Evolutionary conservation across 1,140 invertebrate genomes (phyloP), one percentile per base, ranked within the genome.

Genomic region (Mizuhopecten yessoensis): DNA sequence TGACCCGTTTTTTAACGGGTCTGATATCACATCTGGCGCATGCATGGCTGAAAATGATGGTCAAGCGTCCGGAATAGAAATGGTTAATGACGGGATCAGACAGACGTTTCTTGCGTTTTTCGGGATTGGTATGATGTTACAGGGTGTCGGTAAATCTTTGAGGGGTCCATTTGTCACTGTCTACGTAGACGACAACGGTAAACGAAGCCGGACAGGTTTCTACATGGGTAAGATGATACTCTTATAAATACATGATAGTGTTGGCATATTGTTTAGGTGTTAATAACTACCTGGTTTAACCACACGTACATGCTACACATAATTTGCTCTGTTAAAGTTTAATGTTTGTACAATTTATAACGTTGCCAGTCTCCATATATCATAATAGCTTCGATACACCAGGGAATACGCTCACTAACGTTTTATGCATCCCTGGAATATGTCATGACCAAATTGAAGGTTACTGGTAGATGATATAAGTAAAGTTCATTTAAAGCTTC

Each of bases 111-210:
- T 95, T 33, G 87, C 89, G 7, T 88, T 93, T 0, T 88, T 95
- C 5, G 93, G 91, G 0, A 34, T 93, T 0, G 94, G 94, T 0
- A 95, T 95, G 95, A 45, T 94, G 0, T 34, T 95, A 5, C 95
- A 95, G 90, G 95, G 95, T 3, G 89, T 95, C 15, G 93, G 92
- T 33, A 95, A 95, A 49, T 93, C 94, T 0, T 93, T 94, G 11
- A 90, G 95, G 75, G 90, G 89, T 7, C 92, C 95, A 0, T 93
- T 94, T 86, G 34, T 94, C 9, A 91, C 93, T 7, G 93, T 93
- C 0, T 95, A 94, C 87, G 36, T 95, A 23, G 95, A 95, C 49
- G 94, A 95, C 75, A 95, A 94, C 86, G 94, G 93, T 5, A 90
- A 93, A n/a, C 90, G 92, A 39, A 92, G 91, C 15, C 93, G 94